phyloP scores from a whole-genome alignment of 92 coral and sea anemone species.

The Palythoa heliodiscus region DNA sequence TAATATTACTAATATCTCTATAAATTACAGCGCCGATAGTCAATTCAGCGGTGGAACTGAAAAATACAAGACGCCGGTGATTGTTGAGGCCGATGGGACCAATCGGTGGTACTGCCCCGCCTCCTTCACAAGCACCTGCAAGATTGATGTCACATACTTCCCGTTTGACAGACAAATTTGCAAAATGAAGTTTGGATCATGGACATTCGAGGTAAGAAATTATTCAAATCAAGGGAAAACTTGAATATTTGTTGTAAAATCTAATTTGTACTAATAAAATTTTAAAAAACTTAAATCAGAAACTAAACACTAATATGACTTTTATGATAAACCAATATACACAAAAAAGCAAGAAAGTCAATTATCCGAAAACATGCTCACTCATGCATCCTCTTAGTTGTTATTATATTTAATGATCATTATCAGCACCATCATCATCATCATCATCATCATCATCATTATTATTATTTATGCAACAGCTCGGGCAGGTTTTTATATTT shows the following conservation, averaged over 20 bases:
- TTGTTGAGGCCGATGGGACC: conserved; percentile 66
- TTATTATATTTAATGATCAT: too few species aligned
- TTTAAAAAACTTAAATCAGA: too few species aligned
- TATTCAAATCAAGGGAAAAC: not conserved
- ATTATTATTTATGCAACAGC: too few species aligned
- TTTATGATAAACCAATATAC: too few species aligned
- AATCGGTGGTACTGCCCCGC: conserved; percentile 92
- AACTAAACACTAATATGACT: too few species aligned
- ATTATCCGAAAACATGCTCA: too few species aligned
- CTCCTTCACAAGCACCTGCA: conserved; percentile 94
- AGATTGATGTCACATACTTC: conserved; percentile 89
- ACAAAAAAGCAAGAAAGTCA: too few species aligned
- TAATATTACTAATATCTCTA: too few species aligned
- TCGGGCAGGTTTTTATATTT: too few species aligned
- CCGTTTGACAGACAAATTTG: conserved; percentile 92
- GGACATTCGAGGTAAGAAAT: conserved; percentile 83
- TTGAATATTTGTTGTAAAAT: not conserved
- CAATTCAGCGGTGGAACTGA: conserved; percentile 94
- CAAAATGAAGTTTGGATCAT: conserved; percentile 90
- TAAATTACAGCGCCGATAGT: conserved; percentile 73
- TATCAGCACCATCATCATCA: too few species aligned
- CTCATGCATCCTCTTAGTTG: too few species aligned
- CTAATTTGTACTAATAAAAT: not conserved
- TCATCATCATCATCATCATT: too few species aligned
- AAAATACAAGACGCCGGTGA: conserved; percentile 95